Conservation (phyloP, 2,113 vertebrate genomes). For the Forbesichthys papilliferus region DNA sequence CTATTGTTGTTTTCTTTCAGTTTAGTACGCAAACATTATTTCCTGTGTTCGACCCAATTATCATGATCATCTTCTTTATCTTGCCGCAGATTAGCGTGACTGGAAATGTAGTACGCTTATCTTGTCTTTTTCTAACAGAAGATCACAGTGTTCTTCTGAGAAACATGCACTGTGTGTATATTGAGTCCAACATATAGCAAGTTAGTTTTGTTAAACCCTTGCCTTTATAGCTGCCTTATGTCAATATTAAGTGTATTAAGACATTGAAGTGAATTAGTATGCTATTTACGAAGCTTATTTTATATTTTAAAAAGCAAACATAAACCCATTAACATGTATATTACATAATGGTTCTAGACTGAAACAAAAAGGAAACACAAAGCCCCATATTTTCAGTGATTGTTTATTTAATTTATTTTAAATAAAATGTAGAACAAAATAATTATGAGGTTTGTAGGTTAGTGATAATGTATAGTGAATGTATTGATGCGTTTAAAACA, state of each 20-base stretch:
- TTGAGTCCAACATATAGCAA: background rate
- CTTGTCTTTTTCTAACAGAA: background rate
- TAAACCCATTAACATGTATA: slow-evolving; percentile 40
- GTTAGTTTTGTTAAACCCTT: background rate
- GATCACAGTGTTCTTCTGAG: background rate
- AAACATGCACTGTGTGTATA: slow-evolving; percentile 13
- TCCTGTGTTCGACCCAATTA: slow-evolving; percentile 14
- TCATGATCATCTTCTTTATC: background rate
- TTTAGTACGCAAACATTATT: slow-evolving; percentile 16
- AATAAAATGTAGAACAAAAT: no score
- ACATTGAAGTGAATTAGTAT: slow-evolving; percentile 29
- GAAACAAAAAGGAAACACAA: no score
- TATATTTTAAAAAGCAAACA: slow-evolving; percentile 43
- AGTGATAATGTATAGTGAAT: no score
- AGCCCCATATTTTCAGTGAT: no score
- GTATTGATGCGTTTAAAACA: no score
- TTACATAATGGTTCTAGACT: slow-evolving; percentile 31
- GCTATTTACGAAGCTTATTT: slow-evolving; percentile 46
- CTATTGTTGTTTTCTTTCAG: background rate
- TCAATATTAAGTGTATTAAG: background rate
- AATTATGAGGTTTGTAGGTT: no score
- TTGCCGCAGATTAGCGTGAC: background rate
- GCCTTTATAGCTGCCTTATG: no score
- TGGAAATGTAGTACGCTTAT: background rate
- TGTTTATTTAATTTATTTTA: no score